A percentile compares a stretch with the other conserved stretches of the same genome.
Evolutionary conservation across 2,888 invertebrate species (phyloP).

Genomic region (Oasisia sp.): DNA sequence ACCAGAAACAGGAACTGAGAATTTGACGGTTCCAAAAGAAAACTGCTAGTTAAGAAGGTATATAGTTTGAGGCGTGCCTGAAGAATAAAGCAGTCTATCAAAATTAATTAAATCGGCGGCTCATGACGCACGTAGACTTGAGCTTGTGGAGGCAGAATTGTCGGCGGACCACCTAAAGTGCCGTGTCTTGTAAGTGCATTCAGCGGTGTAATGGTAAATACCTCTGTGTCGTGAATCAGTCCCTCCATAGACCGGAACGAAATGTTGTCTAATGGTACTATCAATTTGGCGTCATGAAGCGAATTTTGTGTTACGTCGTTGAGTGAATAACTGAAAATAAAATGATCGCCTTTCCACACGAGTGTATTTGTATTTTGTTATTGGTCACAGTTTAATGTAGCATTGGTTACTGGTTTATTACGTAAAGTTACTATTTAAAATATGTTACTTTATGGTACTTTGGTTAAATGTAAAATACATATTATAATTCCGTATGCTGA

Average conservation of each 20-base stretch:
- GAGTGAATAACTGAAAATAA: not conserved
- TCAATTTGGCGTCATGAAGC: not conserved
- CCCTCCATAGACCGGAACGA: not conserved
- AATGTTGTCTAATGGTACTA: not conserved
- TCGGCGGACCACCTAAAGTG: not conserved
- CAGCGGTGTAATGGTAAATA: not conserved
- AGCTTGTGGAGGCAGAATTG: not conserved
- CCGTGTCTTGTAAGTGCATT: not conserved
- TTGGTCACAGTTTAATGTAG: too few relatives aligned
- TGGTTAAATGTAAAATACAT: too few relatives aligned
- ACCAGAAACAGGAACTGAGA: too few relatives aligned
- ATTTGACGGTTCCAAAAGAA: too few relatives aligned
- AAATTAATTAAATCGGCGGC: not conserved
- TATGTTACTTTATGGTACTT: too few relatives aligned
- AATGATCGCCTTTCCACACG: not conserved
- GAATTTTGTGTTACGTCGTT: not conserved
- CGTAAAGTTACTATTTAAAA: too few relatives aligned
- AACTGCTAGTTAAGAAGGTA: too few relatives aligned
- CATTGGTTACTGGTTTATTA: too few relatives aligned
- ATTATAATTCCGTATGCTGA: too few relatives aligned
- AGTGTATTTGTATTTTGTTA: not conserved
- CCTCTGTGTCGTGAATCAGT: not conserved
- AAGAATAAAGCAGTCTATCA: not conserved
- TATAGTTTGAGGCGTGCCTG: not conserved
- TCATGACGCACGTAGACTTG: not conserved